Base-by-base conservation (phyloP, 2,888 invertebrate genomes). In the Tribolium freemani region DNA sequence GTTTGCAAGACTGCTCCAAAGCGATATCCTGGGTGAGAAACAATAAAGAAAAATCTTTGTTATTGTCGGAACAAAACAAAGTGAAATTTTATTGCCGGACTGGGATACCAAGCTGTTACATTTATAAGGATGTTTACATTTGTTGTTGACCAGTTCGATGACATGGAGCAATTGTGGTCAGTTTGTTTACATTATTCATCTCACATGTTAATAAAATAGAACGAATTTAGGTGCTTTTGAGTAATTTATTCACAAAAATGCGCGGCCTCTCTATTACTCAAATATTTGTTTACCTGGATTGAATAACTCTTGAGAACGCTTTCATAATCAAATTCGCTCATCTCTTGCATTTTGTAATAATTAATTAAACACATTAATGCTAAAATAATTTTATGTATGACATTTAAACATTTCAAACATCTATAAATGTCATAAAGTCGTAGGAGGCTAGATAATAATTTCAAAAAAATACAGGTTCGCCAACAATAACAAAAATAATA, bases 271-370 rank as follows among this genome's bases (percentile, higher is more conserved):
- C 5, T 21, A 9, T 44, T 58, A 45, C 9, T 21, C 3, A 45
- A 13, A 10, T 44, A 56, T 56, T 31, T 56, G 10, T 9, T 44
- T 58, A 58, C 58, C 45, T 58, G 58, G 13, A 21, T 13, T 11
- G 58, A 16, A 44, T 20, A 58, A 20, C n/a, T 58, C 31, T 58
- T 58, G 6, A 58, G 8, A 16, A 58, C 20, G 8, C 5, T 6
- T 16, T 58, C 58, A n/a, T 20, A 58, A 44, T 58, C 58, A 16
- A 58, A 58, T 44, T 58, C 45, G 9, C 44, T 20, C 8, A 13
- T 5, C 5, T 58, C 45, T 9, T 16, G 2, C 58, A 58, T 58
- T 16, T 58, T 38, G 5, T 1, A 26, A n/a, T n/a, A n/a, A 26
- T 26, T 2, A 21, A 6, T 53, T 53, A n/a, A n/a, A n/a, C n/a